Base-by-base conservation (phyloP, 2,797 vertebrate genomes). In the Tarsius wallacei region DNA sequence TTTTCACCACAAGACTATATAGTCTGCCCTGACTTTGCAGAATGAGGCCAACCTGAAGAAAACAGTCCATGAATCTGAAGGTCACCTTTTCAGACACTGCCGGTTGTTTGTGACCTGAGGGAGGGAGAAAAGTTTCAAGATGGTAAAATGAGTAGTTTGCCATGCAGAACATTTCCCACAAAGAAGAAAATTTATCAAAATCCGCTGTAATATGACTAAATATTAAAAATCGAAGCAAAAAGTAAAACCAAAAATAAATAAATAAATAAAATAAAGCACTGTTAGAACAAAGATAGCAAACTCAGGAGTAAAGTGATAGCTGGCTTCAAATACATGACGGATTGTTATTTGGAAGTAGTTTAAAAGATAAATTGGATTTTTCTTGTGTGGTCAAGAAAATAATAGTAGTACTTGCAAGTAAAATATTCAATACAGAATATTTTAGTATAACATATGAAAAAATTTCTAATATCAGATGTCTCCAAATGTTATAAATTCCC, bases 351-450 rank as follows among this genome's bases (percentile, higher is more conserved):
- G 81, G 31, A 71, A 93, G 19, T 9, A 81, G 19, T 74, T 36
- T 61, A 73, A 33, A 84, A 88, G n/a, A 78, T 24, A 78, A 84
- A 61, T 19, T 82, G n/a, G 26, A 64, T 66, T 82, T 86, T 13
- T 83, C 21, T 78, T 63, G 1, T 28, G 3, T 59, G 1, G 28
- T 73, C 3, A 83, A 66, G 14, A 90, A 87, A 76, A 81, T 22
- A 61, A 77, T 74, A 80, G 21, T 85, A 84, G 17, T 33, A 55
- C 5, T 68, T 76, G 22, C 53, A 36, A 73, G 11, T 74, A 78
- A 91, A 91, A 31, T 66, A 73, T 88, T 91, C 64, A 84, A 53
- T 16, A 57, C 33, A 90, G n/a, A 87, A 51, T 4, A 64, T 42
- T 81, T 66, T 26, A 64, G 15, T 57, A 70, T 19, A 90, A 55